These are phyloP conservation scores for Heterohyrax brucei DNA, from an alignment of 2,797 vertebrate genomes.

Conservation along the genomic window DNA sequence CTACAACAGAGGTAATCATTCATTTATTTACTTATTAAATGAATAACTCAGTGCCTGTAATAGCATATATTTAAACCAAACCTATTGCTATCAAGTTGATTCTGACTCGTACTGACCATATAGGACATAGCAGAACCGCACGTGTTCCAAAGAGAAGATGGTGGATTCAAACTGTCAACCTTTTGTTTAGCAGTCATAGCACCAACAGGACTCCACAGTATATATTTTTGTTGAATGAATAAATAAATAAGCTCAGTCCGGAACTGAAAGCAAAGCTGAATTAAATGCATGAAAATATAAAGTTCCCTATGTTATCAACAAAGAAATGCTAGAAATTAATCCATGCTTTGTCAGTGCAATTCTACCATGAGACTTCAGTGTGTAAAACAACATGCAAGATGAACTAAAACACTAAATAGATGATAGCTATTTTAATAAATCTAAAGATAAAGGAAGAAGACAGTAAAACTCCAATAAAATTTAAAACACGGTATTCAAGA, in stretches of 20 bases:
- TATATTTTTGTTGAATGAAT: neutral
- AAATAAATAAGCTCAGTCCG: neutral
- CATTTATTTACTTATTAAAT: slow-evolving; percentile 33
- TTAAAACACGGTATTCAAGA: slow-evolving; percentile 20
- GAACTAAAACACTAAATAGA: neutral
- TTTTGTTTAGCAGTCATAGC: no score
- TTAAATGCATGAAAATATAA: neutral
- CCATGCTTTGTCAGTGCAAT: neutral
- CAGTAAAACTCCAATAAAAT: neutral
- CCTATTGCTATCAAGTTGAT: no score
- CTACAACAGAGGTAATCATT: neutral
- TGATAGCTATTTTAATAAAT: slow-evolving; percentile 26
- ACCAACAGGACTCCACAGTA: no score
- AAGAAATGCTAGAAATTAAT: neutral
- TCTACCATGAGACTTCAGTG: neutral
- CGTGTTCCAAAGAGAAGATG: no score
- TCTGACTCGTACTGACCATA: no score
- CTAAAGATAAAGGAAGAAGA: neutral
- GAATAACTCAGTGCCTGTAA: neutral
- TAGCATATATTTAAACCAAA: neutral
- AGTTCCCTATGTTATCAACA: neutral
- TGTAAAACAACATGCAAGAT: neutral
- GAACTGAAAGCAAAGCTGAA: neutral
- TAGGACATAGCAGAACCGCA: no score
- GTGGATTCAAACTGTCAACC: no score